Percentiles rank a stretch among this genome's conserved stretches.
Conservation (phyloP, 2,113 vertebrate genomes). For the Macaca mulatta region DNA sequence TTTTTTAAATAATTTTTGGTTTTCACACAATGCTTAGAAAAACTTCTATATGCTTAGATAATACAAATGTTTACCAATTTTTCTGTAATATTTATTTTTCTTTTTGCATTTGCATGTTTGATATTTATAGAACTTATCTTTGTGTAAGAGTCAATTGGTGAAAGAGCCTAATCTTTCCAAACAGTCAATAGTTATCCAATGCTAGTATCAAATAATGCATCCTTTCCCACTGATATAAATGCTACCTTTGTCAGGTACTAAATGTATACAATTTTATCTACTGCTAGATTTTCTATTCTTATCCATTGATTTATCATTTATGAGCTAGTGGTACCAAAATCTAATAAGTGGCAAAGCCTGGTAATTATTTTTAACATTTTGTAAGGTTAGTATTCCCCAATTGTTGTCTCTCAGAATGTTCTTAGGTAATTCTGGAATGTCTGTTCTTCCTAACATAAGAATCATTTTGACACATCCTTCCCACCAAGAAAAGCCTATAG, state of each 20-base stretch:
- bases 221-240: not conserved
- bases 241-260: not conserved
- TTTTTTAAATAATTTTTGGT: not conserved
- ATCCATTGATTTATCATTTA: not conserved
- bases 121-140: not conserved
- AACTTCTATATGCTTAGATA: not conserved
- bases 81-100: not conserved
- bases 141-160: not conserved
- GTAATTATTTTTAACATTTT: not conserved
- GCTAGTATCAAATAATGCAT: not conserved
- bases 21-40: not conserved
- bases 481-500: not conserved
- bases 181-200: not conserved
- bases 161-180: not conserved
- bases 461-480: not conserved
- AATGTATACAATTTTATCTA: not conserved
- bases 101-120: not conserved
- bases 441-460: not conserved
- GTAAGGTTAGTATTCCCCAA: not conserved
- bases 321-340: not conserved
- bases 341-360: not conserved
- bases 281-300: not conserved
- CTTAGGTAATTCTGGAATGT: not conserved
- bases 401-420: not conserved
- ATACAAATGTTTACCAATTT: not conserved